These are phyloP conservation scores for Lathronympha strigana DNA, from an alignment of 2,888 invertebrate genomes.

Conservation along the genomic window DNA sequence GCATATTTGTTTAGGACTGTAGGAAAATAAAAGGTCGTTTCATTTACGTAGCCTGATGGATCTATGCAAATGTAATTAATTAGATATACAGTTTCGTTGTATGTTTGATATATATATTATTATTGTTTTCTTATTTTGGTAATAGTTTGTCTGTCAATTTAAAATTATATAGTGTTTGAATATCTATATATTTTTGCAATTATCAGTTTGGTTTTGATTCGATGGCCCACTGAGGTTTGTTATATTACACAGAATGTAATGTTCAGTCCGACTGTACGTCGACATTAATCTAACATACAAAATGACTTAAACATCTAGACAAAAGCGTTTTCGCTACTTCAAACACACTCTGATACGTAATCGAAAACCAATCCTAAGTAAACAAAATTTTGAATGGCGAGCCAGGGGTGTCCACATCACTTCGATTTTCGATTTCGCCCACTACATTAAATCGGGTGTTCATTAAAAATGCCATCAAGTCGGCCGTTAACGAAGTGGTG, in stretches of 20 bases:
- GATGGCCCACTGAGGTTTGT: too few species aligned
- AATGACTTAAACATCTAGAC: constrained; percentile 36
- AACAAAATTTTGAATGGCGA: constrained; percentile 68
- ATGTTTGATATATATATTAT: not conserved
- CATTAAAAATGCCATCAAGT: constrained; percentile 84
- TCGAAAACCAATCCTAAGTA: constrained; percentile 74
- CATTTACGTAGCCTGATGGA: constrained; percentile 69
- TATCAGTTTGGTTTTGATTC: too few species aligned
- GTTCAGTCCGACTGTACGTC: not conserved
- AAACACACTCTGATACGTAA: constrained; percentile 43
- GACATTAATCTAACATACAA: not conserved
- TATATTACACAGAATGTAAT: too few species aligned
- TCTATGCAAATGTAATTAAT: constrained; percentile 41
- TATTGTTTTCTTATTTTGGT: not conserved
- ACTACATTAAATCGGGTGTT: constrained; percentile 84
- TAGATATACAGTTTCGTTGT: constrained; percentile 23
- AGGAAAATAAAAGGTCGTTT: constrained; percentile 57
- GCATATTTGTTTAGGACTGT: constrained; percentile 50
- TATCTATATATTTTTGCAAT: too few species aligned
- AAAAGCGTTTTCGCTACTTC: constrained; percentile 32
- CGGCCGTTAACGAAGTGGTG: constrained; percentile 82
- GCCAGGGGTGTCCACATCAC: constrained; percentile 69
- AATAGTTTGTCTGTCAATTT: not conserved
- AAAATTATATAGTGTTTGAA: too few species aligned
- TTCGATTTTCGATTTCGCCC: constrained; percentile 81